Conservation (phyloP, 2,888 invertebrate genomes). For the Ashinkailepas kermadecensis region DNA sequence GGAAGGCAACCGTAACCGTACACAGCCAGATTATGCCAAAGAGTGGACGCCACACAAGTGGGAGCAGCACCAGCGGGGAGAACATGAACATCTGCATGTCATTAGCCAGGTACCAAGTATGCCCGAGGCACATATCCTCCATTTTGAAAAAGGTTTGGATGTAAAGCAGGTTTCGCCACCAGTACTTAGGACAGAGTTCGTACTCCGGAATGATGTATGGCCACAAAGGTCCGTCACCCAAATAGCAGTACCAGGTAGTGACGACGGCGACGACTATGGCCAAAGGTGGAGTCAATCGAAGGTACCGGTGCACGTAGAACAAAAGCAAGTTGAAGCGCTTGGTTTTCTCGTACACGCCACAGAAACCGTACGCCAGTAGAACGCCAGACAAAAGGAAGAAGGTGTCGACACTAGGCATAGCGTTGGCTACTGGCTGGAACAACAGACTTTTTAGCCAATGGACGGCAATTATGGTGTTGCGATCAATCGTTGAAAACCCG, state of each 20-base stretch:
- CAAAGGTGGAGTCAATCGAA: slow-evolving; percentile 5
- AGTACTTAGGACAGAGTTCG: neutral
- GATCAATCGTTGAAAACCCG: no score
- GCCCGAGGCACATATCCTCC: neutral
- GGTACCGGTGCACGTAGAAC: neutral
- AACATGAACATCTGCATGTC: slow-evolving; percentile 29
- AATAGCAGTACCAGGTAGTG: neutral
- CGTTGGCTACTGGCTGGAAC: slow-evolving; percentile 26
- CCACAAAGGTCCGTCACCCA: neutral
- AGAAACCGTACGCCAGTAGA: slow-evolving; percentile 27
- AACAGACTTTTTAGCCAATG: neutral
- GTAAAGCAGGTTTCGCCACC: neutral
- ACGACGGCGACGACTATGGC: neutral
- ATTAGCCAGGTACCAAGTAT: slow-evolving; percentile 25
- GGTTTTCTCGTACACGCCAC: neutral
- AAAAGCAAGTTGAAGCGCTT: neutral
- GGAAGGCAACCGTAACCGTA: neutral
- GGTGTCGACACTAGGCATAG: slow-evolving; percentile 28
- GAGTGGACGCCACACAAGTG: slow-evolving; percentile 16
- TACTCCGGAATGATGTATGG: rapidly evolving
- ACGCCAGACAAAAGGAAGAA: slow-evolving; percentile 31
- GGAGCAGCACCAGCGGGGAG: slow-evolving; percentile 12
- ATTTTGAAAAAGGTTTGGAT: neutral
- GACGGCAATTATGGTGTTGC: neutral
- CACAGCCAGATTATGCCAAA: neutral